Conservation (phyloP, 2,888 invertebrate species). For the Epinotia nisella region DNA sequence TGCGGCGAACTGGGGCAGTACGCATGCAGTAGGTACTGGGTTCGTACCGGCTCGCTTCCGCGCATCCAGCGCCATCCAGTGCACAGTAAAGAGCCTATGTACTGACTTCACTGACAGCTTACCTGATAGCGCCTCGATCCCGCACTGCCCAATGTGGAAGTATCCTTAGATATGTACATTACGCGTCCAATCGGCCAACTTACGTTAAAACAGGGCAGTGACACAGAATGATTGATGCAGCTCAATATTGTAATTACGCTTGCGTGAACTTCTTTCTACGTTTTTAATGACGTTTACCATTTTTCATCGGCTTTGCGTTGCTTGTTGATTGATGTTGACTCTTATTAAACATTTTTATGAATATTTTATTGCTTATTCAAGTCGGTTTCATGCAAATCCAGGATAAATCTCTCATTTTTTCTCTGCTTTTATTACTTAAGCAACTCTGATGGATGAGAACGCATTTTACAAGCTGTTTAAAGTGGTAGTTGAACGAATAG, state of each 20-base stretch:
- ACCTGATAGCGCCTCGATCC: no score
- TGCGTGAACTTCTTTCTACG: constrained; percentile 60
- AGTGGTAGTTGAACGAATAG: constrained; percentile 13
- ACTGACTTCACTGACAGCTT: no score
- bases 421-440: constrained; percentile 22
- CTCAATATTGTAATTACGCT: constrained; percentile 71
- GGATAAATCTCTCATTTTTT: constrained; percentile 37
- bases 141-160: no score
- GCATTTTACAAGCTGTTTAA: constrained; percentile 21
- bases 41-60: no score
- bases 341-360: constrained; percentile 63
- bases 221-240: constrained; percentile 67
- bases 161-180: neutral
- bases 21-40: no score
- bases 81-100: no score
- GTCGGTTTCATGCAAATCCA: constrained; percentile 32
- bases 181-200: neutral
- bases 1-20: no score
- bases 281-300: constrained; percentile 69
- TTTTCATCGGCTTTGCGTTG: constrained; percentile 67
- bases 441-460: constrained; percentile 23
- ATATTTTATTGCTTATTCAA: constrained; percentile 42
- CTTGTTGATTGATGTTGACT: constrained; percentile 72
- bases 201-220: neutral
- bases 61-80: no score